These are phyloP conservation scores for Macroramphosus scolopax DNA, from an alignment of 2,797 vertebrate species.

Conservation along the genomic window DNA sequence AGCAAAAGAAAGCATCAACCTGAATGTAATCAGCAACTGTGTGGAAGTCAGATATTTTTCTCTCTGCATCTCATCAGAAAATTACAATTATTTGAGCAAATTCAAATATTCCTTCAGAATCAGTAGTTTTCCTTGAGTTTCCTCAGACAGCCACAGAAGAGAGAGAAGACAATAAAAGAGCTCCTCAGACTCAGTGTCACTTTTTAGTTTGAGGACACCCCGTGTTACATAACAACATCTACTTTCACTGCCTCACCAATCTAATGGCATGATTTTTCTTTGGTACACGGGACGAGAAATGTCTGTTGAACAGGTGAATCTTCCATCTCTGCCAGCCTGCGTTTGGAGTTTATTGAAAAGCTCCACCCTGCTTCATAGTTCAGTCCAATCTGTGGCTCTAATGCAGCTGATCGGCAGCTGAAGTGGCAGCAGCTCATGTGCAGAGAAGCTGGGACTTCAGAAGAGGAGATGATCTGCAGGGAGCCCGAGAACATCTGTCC, in stretches of 20 bases:
- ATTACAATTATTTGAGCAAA: conserved; percentile 12
- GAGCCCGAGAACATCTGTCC: conserved; percentile 37
- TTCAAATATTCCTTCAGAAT: conserved; percentile 16
- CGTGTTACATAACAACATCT: too few species aligned
- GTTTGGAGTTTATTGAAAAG: conserved; percentile 27
- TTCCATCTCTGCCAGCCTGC: conserved; percentile 22
- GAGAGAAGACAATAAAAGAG: conserved; percentile 21
- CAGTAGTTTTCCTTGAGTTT: conserved; percentile 22
- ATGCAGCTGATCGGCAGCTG: conserved; percentile 47
- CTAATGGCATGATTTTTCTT: conserved; percentile 21
- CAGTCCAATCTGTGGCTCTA: conserved; percentile 36
- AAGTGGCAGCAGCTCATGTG: conserved; percentile 10
- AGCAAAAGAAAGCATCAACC: conserved; percentile 1
- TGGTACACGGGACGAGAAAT: not conserved
- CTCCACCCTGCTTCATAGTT: conserved; percentile 40
- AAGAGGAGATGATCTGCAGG: conserved; percentile 25
- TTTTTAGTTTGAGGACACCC: conserved; percentile 34
- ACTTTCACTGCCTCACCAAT: conserved; percentile 38
- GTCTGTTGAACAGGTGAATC: conserved; percentile 49
- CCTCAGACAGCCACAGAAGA: conserved; percentile 16
- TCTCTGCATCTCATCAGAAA: conserved; percentile 18
- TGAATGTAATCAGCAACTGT: not conserved
- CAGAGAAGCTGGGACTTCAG: conserved; percentile 15
- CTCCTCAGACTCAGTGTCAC: conserved; percentile 35
- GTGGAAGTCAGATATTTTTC: conserved; percentile 5